Evolutionary conservation across 92 coral and sea anemone species (phyloP).

Genomic region (Siderastrea siderea): DNA sequence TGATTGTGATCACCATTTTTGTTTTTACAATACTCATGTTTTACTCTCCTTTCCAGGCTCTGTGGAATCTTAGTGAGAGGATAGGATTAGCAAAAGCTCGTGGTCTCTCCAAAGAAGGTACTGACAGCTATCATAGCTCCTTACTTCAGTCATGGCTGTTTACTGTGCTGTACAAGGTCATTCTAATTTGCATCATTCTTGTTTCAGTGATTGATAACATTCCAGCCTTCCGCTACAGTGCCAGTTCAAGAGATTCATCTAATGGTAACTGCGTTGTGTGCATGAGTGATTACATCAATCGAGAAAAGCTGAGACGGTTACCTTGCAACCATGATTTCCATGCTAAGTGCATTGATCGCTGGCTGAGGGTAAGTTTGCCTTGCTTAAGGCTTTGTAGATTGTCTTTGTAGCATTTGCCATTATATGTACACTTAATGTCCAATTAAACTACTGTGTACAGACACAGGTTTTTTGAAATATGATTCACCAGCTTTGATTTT

Average conservation of each 20-base stretch:
- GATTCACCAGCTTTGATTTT: too few species aligned
- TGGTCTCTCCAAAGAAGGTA: slow-evolving; percentile 95
- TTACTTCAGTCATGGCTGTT: background rate
- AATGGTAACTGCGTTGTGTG: slow-evolving; percentile 97
- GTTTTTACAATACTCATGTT: background rate
- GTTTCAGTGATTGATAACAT: slow-evolving; percentile 90
- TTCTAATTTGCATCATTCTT: background rate
- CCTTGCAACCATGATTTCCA: slow-evolving; percentile 97
- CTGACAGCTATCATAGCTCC: background rate
- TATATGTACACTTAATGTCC: too few species aligned
- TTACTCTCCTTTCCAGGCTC: slow-evolving; percentile 68
- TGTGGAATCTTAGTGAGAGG: slow-evolving; percentile 97
- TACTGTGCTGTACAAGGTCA: background rate
- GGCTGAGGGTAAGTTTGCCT: slow-evolving; percentile 86
- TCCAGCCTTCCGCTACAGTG: slow-evolving; percentile 96
- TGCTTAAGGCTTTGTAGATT: too few species aligned
- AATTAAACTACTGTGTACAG: too few species aligned
- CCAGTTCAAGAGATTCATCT: slow-evolving; percentile 86
- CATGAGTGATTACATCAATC: slow-evolving; percentile 95
- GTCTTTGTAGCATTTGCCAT: too few species aligned
- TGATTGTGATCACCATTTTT: background rate
- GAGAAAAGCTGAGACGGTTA: slow-evolving; percentile 92
- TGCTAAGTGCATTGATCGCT: slow-evolving; percentile 97
- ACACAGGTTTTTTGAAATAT: too few species aligned
- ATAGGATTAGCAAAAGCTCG: slow-evolving; percentile 95